Evolutionary conservation across 2,797 vertebrate genomes (phyloP), one percentile per base, ranked within the genome.

Genomic region (Aldrovandia affinis): DNA sequence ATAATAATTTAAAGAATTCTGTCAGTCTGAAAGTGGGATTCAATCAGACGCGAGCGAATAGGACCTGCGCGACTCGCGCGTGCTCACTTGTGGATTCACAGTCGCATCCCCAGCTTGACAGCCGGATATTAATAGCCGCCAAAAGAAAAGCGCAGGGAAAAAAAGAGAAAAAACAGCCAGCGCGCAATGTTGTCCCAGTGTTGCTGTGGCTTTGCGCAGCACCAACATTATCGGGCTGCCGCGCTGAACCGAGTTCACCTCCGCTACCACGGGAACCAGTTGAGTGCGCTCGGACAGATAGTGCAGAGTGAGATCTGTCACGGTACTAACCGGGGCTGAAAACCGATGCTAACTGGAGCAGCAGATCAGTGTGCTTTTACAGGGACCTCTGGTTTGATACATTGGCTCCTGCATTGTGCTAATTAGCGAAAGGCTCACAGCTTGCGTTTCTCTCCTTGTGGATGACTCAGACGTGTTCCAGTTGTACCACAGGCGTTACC

Each of bases 11-110:
- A 9, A 57, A 80, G 63, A 68, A 79, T 42, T 82, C 57, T 68
- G 81, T 50, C 44, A 65, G 33, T 33, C 78, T 80, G 78, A 80
- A 55, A 52, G 78, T 36, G 20, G 30, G 52, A 80, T 77, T 77
- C 73, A 77, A 77, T 77, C 73, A 77, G 73, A 77, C 39, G n/a
- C 8, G 10, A 77, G 6, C 8, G 42, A 47, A n/a, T 44, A 47
- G 70, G 70, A 39, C 1, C 15, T 6, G 15, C 2, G 20, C 20
- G 18, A 20, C 39, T 25, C 36, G 4, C 8, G 59, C 25, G 15
- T 0, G 55, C 47, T 68, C 68, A 59, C 33, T 25, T 42, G 54
- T 61, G 0, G 25, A 59, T 57, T 36, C 22, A 9, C 50, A 80
- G 10, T 25, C 8, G 20, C 15, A 59, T 57, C 57, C 39, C 25